phyloP scores from a whole-genome alignment of 2,113 vertebrate genomes.

The Apodemus sylvaticus region DNA sequence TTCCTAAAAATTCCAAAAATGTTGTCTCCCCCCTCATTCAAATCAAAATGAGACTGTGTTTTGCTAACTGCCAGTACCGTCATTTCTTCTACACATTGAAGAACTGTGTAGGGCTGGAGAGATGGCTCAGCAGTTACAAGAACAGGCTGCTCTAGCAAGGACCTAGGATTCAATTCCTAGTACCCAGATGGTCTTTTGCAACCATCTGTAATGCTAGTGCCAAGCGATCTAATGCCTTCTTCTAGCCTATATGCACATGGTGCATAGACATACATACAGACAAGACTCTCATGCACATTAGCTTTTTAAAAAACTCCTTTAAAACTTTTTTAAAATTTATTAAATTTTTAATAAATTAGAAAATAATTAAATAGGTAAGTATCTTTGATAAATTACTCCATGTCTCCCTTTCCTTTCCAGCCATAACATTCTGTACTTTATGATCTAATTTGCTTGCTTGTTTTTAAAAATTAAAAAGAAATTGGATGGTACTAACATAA shows the following conservation, averaged over 20 bases:
- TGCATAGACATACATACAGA: neutral
- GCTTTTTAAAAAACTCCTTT: neutral
- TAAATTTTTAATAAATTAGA: too few relatives aligned
- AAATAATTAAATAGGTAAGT: neutral
- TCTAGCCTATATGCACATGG: neutral
- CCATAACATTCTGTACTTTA: neutral
- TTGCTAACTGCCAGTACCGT: neutral
- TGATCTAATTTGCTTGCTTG: slow-evolving; percentile 36
- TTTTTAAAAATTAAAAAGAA: neutral
- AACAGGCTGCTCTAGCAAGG: neutral
- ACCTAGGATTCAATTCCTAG: neutral
- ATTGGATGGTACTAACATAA: neutral
- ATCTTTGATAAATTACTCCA: neutral
- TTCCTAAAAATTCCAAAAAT: neutral
- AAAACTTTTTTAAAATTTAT: too few relatives aligned
- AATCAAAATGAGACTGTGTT: neutral
- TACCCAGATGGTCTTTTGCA: neutral
- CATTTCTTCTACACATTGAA: neutral
- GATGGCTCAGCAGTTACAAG: neutral
- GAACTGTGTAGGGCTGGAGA: neutral
- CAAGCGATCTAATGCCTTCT: neutral
- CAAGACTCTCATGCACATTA: neutral
- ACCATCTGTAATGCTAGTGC: neutral
- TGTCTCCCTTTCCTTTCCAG: neutral
- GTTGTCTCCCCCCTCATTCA: neutral